phyloP scores from a whole-genome alignment of 2,888 invertebrate genomes.

The Xanthorhoe designata region DNA sequence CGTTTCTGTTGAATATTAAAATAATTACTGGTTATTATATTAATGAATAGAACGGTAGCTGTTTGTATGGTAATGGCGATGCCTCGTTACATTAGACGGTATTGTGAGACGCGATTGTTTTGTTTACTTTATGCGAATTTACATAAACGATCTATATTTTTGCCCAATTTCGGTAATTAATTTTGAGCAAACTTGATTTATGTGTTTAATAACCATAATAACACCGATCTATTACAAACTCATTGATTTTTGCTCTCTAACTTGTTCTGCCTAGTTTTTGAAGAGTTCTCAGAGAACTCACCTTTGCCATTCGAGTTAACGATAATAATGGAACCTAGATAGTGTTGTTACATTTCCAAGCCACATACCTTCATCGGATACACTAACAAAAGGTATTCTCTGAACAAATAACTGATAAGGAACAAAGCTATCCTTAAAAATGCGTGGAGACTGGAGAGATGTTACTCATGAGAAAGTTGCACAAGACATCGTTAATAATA shows the following conservation, averaged over 20 bases:
- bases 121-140: slow-evolving; percentile 22
- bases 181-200: neutral
- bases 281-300: neutral
- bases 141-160: slow-evolving; percentile 1
- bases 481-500: neutral
- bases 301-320: neutral
- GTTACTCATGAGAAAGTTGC: neutral
- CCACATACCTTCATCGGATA: slow-evolving; percentile 12
- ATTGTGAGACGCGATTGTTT: slow-evolving; percentile 28
- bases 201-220: neutral
- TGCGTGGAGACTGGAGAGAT: slow-evolving; percentile 2
- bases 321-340: neutral
- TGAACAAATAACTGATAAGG: slow-evolving; percentile 29
- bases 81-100: slow-evolving; percentile 24
- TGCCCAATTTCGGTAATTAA: slow-evolving; percentile 1
- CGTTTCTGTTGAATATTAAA: slow-evolving; percentile 57
- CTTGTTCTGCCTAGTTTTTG: neutral
- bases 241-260: neutral
- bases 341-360: slow-evolving; percentile 7
- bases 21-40: slow-evolving; percentile 57
- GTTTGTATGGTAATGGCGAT: slow-evolving; percentile 47
- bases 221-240: neutral
- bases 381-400: slow-evolving; percentile 19
- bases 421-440: neutral
- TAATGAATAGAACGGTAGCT: slow-evolving; percentile 53